Base-by-base conservation (phyloP, 2,797 vertebrate species). In the Acipenser oxyrinchus region DNA sequence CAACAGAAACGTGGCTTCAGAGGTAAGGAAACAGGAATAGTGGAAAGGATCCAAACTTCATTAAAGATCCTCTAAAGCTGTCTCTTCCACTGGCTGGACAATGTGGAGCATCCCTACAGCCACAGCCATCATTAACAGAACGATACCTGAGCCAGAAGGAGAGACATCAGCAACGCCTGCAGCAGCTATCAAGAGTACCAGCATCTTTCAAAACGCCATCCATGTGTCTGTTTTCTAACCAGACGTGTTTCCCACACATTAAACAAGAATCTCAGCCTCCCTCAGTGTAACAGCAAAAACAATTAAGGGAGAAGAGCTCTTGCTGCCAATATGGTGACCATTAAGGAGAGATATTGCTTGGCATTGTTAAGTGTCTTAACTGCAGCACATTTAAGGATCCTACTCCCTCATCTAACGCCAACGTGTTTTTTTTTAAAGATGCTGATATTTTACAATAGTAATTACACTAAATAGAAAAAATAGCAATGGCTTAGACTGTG, bases 71-170 rank as follows among this genome's bases (percentile, higher is more conserved):
- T 15, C 60, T 62, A 10, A 62, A 62, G 3, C 15, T 10, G 58
- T 60, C 13, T 60, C 13, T 8, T 60, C 7, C 58, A 61, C 15
- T 9, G 9, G 23, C 10, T 1, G 7, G 60, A 48, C 15, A 61
- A 61, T 61, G n/a, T 61, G 60, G 15, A 48, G 15, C 15, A 2
- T 61, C 15, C 37, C 23, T 23, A 61, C 37, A 23, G 11, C 23
- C 60, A 23, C 15, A 61, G 15, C 37, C 15, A 61, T 61, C 60
- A 61, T 61, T 61, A 61, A 61, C n/a, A n/a, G n/a, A n/a, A n/a
- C 6, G 60, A 61, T 48, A 15, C 15, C 37, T 18, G 60, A 61
- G 37, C n/a, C 60, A 61, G 60, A 61, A 61, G 37, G 60, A 61
- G 37, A 62, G 60, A 58, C 55, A 23, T 62, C 11, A 62, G 60